phyloP scores from a whole-genome alignment of 2,797 vertebrate species.

The Botia kubotai region DNA sequence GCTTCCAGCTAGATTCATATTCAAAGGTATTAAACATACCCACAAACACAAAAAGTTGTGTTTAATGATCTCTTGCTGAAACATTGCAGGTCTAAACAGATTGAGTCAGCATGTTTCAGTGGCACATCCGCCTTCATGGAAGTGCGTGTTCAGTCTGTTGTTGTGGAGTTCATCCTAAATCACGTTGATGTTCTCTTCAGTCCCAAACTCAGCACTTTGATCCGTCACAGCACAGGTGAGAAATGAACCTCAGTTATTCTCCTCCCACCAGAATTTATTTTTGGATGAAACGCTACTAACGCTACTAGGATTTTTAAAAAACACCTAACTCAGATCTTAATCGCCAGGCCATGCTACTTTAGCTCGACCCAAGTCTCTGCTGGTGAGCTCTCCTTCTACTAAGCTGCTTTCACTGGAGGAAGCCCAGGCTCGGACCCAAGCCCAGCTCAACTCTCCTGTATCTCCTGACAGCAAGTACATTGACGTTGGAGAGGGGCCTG shows the following conservation, averaged over 20 bases:
- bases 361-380: slow-evolving; percentile 91
- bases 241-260: not conserved
- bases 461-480: slow-evolving; percentile 93
- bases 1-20: not conserved
- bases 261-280: not conserved
- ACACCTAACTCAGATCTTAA: slow-evolving; percentile 30
- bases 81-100: slow-evolving; percentile 90
- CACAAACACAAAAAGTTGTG: not conserved
- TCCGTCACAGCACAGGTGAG: slow-evolving; percentile 92
- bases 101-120: slow-evolving; percentile 96
- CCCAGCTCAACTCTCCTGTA: slow-evolving; percentile 88
- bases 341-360: slow-evolving; percentile 86
- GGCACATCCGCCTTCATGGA: slow-evolving; percentile 98
- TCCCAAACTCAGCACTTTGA: slow-evolving; percentile 88
- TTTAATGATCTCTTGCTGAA: slow-evolving; percentile 10
- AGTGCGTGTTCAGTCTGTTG: slow-evolving; percentile 96
- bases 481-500: slow-evolving; percentile 95
- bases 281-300: not conserved
- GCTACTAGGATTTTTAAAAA: slow-evolving; percentile 8
- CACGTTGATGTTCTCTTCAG: slow-evolving; percentile 96
- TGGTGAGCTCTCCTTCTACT: slow-evolving; percentile 93
- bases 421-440: slow-evolving; percentile 94
- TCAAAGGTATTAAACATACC: not conserved
- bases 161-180: slow-evolving; percentile 98
- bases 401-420: slow-evolving; percentile 95